Evolutionary conservation across 2,113 vertebrate genomes (phyloP), one percentile per base, ranked within the genome.

Genomic region (Bubo blakistoni): DNA sequence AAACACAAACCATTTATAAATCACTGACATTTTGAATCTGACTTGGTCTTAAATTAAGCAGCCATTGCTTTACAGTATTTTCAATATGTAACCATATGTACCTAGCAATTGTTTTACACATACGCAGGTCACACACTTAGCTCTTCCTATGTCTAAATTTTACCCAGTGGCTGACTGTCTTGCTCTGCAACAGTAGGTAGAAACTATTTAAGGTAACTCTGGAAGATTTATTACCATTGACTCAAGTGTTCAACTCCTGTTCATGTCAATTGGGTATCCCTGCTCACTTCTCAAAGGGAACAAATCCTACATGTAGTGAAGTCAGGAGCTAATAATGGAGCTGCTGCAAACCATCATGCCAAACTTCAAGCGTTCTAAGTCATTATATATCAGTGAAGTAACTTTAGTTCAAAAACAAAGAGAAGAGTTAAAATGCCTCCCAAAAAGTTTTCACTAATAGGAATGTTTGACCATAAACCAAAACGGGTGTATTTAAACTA

Each of bases 191-290:
- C 26, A 84, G 20, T 3, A 73, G 8, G 25, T 1, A 86, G 16
- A 46, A 82, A 66, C 29, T 63, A 5, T 40, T 88, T 54, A 70
- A 77, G 44, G 51, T 15, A 76, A 73, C 30, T 73, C 10, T 36
- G 17, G 10, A 63, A 80, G 76, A 47, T 44, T 34, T 83, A 51
- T 27, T 62, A 54, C 51, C 29, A 34, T 10, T 42, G 66, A 40
- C n/a, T 74, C 38, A 58, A 44, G 6, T 4, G 0, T 55, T 55
- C 36, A 80, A 26, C 55, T 59, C 59, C 52, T 32, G 22, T 36
- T 49, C 13, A 7, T 3, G 5, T 70, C 13, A 46, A 9, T 32
- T 0, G 0, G 19, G 16, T 26, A 27, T 34, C 59, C 20, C 44
- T 44, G 10, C 54, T 72, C 38, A n/a, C 29, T 51, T 78, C 66